These are phyloP conservation scores for Sebastes kiyomatsui DNA, from an alignment of 2,797 vertebrate species.

Conservation along the genomic window DNA sequence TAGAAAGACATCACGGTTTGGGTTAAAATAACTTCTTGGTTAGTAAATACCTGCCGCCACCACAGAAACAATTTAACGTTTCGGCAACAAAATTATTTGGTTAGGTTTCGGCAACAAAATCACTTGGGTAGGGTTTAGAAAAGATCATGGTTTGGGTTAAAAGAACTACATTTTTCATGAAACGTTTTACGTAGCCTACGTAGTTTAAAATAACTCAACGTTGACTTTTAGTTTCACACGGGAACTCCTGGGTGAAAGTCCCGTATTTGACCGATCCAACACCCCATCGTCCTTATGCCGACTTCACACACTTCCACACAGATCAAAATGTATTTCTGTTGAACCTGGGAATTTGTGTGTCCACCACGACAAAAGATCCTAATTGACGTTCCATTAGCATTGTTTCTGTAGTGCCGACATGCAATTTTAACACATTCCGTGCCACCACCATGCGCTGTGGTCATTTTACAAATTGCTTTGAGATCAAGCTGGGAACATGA, in stretches of 20 bases:
- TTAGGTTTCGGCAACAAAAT: not conserved
- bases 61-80: not conserved
- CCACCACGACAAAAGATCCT: not conserved
- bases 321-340: not conserved
- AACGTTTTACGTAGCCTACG: not conserved
- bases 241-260: not conserved
- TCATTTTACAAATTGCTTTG: not conserved
- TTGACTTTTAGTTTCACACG: not conserved
- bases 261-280: not conserved
- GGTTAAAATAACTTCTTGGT: no score
- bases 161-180: not conserved
- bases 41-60: not conserved
- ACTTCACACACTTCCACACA: not conserved
- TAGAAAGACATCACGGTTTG: no score
- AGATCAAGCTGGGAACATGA: not conserved
- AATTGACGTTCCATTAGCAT: not conserved
- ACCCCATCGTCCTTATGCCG: not conserved
- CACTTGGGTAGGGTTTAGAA: not conserved
- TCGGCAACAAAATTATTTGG: no score
- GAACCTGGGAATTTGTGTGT: not conserved
- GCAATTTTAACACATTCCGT: not conserved
- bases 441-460: not conserved
- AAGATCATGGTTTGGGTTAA: not conserved
- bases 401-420: not conserved
- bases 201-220: not conserved